These are phyloP conservation scores for Heliconius eleuchia DNA, from an alignment of 1,140 invertebrate species.

Conservation along the genomic window DNA sequence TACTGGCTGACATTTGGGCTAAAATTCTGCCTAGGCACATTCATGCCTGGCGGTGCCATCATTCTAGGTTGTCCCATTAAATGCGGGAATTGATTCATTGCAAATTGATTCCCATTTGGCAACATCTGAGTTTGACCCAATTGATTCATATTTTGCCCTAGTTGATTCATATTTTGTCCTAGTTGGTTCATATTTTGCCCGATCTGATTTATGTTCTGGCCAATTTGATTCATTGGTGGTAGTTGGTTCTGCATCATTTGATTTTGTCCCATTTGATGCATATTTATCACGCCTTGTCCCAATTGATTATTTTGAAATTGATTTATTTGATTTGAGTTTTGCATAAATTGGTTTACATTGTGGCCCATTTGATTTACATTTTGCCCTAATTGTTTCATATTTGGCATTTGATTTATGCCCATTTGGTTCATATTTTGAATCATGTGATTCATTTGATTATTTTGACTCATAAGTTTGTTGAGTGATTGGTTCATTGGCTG, in stretches of 20 bases:
- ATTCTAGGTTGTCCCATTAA: constrained; percentile 67
- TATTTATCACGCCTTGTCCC: constrained; percentile 50
- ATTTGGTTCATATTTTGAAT: constrained; percentile 52
- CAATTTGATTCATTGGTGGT: constrained; percentile 43
- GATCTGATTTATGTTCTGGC: constrained; percentile 47
- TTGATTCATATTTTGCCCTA: constrained; percentile 52
- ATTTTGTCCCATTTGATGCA: constrained; percentile 43
- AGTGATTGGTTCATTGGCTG: constrained; percentile 42
- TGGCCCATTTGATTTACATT: constrained; percentile 51
- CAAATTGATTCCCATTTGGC: constrained; percentile 53
- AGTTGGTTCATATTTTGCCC: constrained; percentile 45
- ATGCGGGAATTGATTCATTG: constrained; percentile 59
- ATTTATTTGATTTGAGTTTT: constrained; percentile 57
- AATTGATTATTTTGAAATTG: constrained; percentile 63
- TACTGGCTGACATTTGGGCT: constrained; percentile 62
- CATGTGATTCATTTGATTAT: constrained; percentile 47
- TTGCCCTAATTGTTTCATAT: constrained; percentile 48
- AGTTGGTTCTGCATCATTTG: constrained; percentile 45
- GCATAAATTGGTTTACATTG: constrained; percentile 54
- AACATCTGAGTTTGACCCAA: constrained; percentile 55
- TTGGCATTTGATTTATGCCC: constrained; percentile 52
- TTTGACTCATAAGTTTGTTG: constrained; percentile 34
- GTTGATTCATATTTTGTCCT: constrained; percentile 51
- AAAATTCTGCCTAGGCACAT: constrained; percentile 67
- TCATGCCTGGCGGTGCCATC: constrained; percentile 67